Evolutionary conservation across 2,888 invertebrate species (phyloP).

Genomic region (Nemoura dubitans): DNA sequence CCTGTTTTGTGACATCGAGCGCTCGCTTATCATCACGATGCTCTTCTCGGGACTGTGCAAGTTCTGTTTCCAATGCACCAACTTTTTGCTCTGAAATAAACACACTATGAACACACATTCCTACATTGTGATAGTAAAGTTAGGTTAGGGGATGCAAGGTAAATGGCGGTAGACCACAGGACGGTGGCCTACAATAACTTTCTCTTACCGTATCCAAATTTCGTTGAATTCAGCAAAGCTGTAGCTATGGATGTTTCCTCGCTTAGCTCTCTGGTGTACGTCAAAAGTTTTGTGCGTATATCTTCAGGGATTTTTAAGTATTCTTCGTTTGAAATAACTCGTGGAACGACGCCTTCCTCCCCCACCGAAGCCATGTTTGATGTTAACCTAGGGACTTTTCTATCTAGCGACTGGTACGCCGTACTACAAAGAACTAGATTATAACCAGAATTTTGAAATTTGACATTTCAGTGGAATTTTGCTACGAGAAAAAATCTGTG

Average conservation of each 20-base stretch:
- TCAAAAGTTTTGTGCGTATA: constrained; percentile 70
- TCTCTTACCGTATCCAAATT: constrained; percentile 69
- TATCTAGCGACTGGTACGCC: too few relatives aligned
- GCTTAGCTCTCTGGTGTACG: constrained; percentile 68
- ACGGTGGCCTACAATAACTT: constrained; percentile 17
- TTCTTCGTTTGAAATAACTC: constrained; percentile 63
- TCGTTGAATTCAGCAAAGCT: constrained; percentile 75
- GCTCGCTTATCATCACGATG: constrained; percentile 72
- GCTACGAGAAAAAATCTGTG: too few relatives aligned
- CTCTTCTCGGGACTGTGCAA: constrained; percentile 68
- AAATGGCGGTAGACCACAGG: constrained; percentile 28
- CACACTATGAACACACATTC: background rate
- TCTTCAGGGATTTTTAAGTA: constrained; percentile 65
- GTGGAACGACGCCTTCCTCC: constrained; percentile 27
- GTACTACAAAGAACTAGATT: too few relatives aligned
- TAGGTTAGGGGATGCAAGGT: constrained; percentile 26
- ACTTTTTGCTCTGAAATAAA: constrained; percentile 66
- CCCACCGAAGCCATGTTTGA: constrained; percentile 34
- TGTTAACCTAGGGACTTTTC: background rate
- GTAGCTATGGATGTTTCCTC: constrained; percentile 78
- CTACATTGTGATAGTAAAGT: constrained; percentile 28
- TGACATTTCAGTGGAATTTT: too few relatives aligned
- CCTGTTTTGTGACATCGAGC: constrained; percentile 69
- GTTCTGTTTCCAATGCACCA: constrained; percentile 64
- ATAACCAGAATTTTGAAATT: too few relatives aligned